phyloP scores from a whole-genome alignment of 2,113 vertebrate genomes.

The Cervus canadensis region DNA sequence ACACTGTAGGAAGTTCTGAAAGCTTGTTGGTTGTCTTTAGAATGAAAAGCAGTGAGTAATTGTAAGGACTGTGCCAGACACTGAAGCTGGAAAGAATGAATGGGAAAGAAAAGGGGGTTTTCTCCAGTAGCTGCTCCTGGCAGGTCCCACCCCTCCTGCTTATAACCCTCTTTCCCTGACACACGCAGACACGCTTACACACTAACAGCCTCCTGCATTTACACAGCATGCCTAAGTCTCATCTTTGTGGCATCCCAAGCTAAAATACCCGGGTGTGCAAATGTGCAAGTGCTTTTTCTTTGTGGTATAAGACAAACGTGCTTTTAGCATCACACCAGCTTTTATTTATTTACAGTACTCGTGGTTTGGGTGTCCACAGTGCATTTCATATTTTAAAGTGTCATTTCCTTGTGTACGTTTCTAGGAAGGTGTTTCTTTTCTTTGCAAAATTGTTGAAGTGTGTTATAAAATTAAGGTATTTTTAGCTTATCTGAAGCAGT shows the following conservation, averaged over 20 bases:
- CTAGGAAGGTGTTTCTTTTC: constrained; percentile 14
- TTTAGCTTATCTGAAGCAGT: constrained; percentile 21
- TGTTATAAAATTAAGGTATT: constrained; percentile 5
- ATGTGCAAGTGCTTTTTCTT: constrained; percentile 27
- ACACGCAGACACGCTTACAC: background rate
- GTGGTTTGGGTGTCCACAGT: background rate
- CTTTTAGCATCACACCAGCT: background rate
- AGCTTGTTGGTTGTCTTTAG: constrained; percentile 62
- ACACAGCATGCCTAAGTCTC: background rate
- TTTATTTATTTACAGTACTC: background rate
- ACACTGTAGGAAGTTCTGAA: constrained; percentile 52
- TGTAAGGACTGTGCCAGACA: constrained; percentile 6
- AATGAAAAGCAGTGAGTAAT: constrained; percentile 65
- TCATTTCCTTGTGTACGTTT: background rate
- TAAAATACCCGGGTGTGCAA: constrained; percentile 7
- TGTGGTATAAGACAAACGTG: background rate
- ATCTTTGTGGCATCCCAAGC: constrained; percentile 47
- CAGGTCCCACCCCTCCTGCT: constrained; percentile 65
- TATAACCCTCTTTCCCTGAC: constrained; percentile 40
- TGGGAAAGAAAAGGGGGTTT: constrained; percentile 58
- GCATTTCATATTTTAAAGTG: background rate
- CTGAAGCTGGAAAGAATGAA: constrained; percentile 32
- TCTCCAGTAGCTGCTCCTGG: constrained; percentile 60
- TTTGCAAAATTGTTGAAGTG: constrained; percentile 20
- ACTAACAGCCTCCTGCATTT: background rate